These are phyloP conservation scores for Ceramica pisi DNA, from an alignment of 2,888 invertebrate genomes.

Conservation along the genomic window DNA sequence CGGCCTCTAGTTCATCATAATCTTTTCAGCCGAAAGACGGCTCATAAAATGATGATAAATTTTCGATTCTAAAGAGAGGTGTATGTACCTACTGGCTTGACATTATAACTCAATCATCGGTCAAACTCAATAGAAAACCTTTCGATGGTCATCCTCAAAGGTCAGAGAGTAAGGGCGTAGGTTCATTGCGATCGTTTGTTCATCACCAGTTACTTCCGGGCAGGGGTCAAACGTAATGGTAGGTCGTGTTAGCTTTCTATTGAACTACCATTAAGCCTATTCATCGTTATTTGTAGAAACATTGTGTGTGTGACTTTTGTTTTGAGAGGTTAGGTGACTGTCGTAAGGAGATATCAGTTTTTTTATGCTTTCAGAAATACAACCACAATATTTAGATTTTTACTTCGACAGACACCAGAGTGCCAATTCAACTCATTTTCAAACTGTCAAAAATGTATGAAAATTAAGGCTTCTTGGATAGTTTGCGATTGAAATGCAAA, in stretches of 20 bases:
- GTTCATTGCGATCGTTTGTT: conserved; percentile 15
- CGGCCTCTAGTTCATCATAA: no score
- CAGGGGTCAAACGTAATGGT: conserved; percentile 37
- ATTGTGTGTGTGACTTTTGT: conserved; percentile 1
- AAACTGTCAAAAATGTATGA: no score
- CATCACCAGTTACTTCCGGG: conserved; percentile 51
- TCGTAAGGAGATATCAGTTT: background rate
- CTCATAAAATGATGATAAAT: background rate
- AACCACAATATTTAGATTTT: no score
- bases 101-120: conserved; percentile 4
- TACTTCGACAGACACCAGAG: no score
- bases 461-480: no score
- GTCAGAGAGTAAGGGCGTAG: conserved; percentile 35
- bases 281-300: conserved; percentile 27
- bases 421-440: no score
- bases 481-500: no score
- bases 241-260: conserved; percentile 46
- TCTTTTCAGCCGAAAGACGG: no score
- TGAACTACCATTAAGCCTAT: conserved; percentile 20
- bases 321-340: background rate
- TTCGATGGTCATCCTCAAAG: conserved; percentile 17
- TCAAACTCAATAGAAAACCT: conserved; percentile 1
- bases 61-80: background rate
- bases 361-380: no score
- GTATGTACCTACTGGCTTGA: background rate